Evolutionary conservation across 2,113 vertebrate species (phyloP).

Genomic region (Elaphurus davidianus): DNA sequence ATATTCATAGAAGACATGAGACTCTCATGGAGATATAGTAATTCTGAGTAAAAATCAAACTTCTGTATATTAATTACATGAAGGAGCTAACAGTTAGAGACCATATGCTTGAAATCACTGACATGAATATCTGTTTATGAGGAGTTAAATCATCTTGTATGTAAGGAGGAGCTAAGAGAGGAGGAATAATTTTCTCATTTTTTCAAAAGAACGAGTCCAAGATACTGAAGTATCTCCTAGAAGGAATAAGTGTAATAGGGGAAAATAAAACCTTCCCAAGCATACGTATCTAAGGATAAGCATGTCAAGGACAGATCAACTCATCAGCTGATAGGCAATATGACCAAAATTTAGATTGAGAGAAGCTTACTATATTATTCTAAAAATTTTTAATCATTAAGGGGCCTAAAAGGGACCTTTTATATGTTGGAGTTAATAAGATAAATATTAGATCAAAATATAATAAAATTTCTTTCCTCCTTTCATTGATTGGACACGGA

Average conservation of each 20-base stretch:
- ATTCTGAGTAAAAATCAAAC: background rate
- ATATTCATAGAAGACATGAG: background rate
- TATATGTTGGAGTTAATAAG: background rate
- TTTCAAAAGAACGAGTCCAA: background rate
- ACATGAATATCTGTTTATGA: background rate
- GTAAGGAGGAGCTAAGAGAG: background rate
- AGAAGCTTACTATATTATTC: background rate
- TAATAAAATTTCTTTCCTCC: background rate
- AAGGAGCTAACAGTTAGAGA: background rate
- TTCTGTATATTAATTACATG: background rate
- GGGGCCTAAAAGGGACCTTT: background rate
- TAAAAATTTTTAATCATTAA: background rate
- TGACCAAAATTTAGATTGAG: background rate
- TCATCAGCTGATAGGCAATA: background rate
- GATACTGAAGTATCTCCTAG: background rate
- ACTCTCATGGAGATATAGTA: background rate
- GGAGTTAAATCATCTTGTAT: background rate
- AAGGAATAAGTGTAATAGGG: background rate
- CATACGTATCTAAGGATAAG: background rate
- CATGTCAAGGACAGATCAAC: background rate
- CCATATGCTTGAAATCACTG: background rate
- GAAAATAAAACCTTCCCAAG: background rate
- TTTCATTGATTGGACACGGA: background rate
- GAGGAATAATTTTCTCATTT: background rate
- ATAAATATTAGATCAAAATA: background rate